Base-by-base conservation (phyloP, 2,888 invertebrate species). In the Sinhomidia bicolor region DNA sequence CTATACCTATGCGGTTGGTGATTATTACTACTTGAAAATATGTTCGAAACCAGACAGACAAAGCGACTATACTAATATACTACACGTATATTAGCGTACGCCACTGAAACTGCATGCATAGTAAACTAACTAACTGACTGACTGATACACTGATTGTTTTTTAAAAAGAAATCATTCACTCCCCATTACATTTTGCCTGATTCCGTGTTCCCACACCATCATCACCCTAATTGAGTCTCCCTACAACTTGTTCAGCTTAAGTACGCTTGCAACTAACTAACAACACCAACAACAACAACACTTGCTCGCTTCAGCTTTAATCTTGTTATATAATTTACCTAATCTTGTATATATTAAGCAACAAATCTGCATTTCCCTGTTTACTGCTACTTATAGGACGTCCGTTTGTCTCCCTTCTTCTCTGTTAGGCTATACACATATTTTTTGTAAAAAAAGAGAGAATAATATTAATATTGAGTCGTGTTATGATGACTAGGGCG, bases 191-290 rank as follows among this genome's bases (percentile, higher is more conserved):
- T 14, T 68, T 82, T 32, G 14, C 57, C 12, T 74, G 26, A 41
- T 74, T 47, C 74, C 26, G n/a, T 74, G 60, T 82, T 82, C 68
- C 51, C 81, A 82, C 81, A 81, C 80, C 0, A 51, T 10, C 32
- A 54, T 32, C 81, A 80, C 20, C 81, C 62, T 10, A 47, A 32
- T 9, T 65, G 26, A 51, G 20, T 65, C 51, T 29, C n/a, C 80
- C 60, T 80, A 80, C 41, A 80, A 80, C 62, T 80, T 60, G 80
- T 60, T 62, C 44, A n/a, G n/a, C 41, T 44, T n/a, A 51, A 29
- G 47, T 44, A 12, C 44, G 17, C 47, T 23, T 23, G 3, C 41
- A 47, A 12, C 7, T 10, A 57, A 17, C 4, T n/a, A n/a, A 60
- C 47, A 47, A 47, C 4, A 41, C 10, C 47, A n/a, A n/a, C n/a